Evolutionary conservation across 2,797 vertebrate species (phyloP).

Genomic region (Columba guinea): DNA sequence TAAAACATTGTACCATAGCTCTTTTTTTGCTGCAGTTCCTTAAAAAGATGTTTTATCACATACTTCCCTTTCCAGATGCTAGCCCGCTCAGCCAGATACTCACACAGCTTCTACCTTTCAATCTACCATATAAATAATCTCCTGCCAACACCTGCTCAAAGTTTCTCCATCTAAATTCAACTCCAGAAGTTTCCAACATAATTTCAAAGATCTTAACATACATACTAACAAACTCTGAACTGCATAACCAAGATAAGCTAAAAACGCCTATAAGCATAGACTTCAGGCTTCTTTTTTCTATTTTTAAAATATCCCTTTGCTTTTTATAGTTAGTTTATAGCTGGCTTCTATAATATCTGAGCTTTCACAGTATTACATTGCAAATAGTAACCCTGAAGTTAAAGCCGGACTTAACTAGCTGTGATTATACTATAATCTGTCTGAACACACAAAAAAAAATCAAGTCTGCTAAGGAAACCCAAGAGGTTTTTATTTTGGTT

Average conservation of each 20-base stretch:
- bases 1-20: background rate
- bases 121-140: background rate
- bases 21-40: background rate
- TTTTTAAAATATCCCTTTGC: background rate
- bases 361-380: background rate
- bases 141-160: background rate
- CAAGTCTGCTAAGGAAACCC: background rate
- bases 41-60: background rate
- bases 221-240: background rate
- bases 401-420: background rate
- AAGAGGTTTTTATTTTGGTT: background rate
- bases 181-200: background rate
- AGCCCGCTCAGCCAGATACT: background rate
- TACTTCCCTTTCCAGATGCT: background rate
- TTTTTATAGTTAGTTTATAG: background rate
- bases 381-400: background rate
- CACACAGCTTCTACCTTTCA: background rate
- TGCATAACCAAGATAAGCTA: background rate
- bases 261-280: background rate
- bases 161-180: background rate
- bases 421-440: background rate
- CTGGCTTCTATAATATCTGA: background rate
- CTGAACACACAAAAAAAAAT: background rate
- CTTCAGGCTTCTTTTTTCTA: background rate
- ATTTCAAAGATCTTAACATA: background rate